A percentile compares a stretch with the other conserved stretches of the same genome.
Conservation (phyloP, 2,888 invertebrate genomes). For the Troilus luridus region DNA sequence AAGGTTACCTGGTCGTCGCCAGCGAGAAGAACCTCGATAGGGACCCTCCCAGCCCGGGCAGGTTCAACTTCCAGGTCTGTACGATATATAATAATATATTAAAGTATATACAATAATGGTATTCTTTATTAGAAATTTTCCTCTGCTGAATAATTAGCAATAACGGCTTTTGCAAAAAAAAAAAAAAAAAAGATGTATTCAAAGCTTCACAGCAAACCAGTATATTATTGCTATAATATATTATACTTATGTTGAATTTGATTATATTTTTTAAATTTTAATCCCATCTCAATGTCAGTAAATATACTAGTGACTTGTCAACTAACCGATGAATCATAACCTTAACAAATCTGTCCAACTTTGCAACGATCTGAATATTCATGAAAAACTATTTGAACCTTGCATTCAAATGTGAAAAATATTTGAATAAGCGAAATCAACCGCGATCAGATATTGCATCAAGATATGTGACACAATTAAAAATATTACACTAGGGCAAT, state of each 20-base stretch:
- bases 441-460: neutral
- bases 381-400: neutral
- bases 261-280: too few species aligned
- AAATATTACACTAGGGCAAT: neutral
- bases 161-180: too few species aligned
- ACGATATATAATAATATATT: neutral
- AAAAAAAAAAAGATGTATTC: too few species aligned
- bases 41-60: slow-evolving; percentile 87
- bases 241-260: too few species aligned
- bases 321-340: neutral
- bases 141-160: too few species aligned
- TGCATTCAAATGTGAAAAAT: neutral
- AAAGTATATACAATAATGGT: too few species aligned
- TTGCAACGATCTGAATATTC: neutral
- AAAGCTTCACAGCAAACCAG: too few species aligned
- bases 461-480: neutral
- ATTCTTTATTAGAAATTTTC: too few species aligned
- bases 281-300: too few species aligned
- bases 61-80: slow-evolving; percentile 85
- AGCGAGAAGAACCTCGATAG: slow-evolving; percentile 88
- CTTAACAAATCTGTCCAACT: too few species aligned
- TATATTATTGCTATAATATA: too few species aligned
- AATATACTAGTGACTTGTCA: neutral
- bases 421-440: neutral
- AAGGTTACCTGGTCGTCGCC: slow-evolving; percentile 79